phyloP scores from a whole-genome alignment of 2,113 vertebrate genomes.

The Ictidomys tridecemlineatus region DNA sequence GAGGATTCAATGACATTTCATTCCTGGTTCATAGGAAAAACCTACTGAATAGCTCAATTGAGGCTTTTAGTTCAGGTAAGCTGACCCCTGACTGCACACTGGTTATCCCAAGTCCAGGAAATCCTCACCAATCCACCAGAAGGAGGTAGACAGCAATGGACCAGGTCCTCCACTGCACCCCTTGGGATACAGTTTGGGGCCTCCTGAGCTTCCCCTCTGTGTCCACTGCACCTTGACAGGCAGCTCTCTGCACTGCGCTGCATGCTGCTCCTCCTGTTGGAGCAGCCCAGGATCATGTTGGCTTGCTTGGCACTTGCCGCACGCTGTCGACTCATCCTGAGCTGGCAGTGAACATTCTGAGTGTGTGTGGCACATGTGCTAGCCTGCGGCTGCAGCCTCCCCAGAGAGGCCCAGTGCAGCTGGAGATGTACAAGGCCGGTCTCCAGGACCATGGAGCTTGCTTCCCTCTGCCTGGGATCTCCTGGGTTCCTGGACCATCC shows the following conservation, averaged over 20 bases:
- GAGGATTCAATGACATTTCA: neutral
- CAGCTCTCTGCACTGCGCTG: neutral
- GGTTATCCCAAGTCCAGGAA: neutral
- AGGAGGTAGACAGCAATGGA: neutral
- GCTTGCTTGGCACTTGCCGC: neutral
- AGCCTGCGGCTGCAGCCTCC: neutral
- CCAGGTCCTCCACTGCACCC: neutral
- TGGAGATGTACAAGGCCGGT: neutral
- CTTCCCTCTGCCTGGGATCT: neutral
- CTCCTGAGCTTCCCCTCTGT: neutral
- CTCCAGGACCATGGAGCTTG: neutral
- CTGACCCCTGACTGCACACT: neutral
- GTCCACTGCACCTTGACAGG: neutral
- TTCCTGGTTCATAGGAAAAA: neutral
- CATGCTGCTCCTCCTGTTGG: neutral
- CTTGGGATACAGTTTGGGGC: neutral
- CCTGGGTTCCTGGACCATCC: neutral
- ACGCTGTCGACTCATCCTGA: conserved; percentile 59
- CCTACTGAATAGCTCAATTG: neutral
- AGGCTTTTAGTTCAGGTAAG: too few relatives aligned
- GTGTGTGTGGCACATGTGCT: neutral
- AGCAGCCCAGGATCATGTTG: neutral
- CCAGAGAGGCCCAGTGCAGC: neutral
- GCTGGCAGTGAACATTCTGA: conserved; percentile 12
- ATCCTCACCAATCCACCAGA: neutral